Evolutionary conservation across 2,797 vertebrate genomes (phyloP).

Genomic region (Neostethus bicornis): DNA sequence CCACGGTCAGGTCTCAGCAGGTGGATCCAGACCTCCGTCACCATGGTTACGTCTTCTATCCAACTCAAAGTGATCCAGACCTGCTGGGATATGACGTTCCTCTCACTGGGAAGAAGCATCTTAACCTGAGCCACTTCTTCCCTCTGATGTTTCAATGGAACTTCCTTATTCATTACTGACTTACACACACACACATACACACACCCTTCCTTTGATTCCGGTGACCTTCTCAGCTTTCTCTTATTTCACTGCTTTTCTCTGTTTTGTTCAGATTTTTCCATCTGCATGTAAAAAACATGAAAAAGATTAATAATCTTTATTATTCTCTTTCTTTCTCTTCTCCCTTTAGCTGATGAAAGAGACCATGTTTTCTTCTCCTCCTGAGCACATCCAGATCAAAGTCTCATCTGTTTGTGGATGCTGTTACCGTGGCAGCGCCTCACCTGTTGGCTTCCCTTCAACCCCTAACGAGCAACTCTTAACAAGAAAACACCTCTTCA

Average conservation of each 20-base stretch:
- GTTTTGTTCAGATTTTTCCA: not conserved
- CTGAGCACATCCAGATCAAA: conserved; percentile 64
- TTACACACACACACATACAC: too few species aligned
- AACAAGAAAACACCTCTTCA: conserved; percentile 65
- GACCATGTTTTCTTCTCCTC: conserved; percentile 48
- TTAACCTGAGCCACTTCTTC: too few species aligned
- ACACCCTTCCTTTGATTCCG: too few species aligned
- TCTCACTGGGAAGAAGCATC: too few species aligned
- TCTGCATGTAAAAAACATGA: not conserved
- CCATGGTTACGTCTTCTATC: too few species aligned
- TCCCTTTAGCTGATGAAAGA: conserved; percentile 62
- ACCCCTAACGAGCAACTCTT: conserved; percentile 65
- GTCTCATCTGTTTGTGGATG: conserved; percentile 58
- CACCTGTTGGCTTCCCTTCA: conserved; percentile 65
- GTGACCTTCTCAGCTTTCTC: not conserved
- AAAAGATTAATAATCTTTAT: not conserved
- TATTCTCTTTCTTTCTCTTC: conserved; percentile 15
- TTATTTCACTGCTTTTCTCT: not conserved
- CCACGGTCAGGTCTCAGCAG: too few species aligned
- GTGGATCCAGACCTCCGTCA: too few species aligned
- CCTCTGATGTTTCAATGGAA: too few species aligned
- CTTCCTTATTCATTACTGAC: too few species aligned
- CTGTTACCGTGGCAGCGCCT: conserved; percentile 52
- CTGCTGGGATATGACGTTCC: too few species aligned
- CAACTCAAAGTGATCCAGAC: too few species aligned